Evolutionary conservation across 2,113 vertebrate genomes (phyloP), one percentile per base, ranked within the genome.

Genomic region (Hyaena hyaena): DNA sequence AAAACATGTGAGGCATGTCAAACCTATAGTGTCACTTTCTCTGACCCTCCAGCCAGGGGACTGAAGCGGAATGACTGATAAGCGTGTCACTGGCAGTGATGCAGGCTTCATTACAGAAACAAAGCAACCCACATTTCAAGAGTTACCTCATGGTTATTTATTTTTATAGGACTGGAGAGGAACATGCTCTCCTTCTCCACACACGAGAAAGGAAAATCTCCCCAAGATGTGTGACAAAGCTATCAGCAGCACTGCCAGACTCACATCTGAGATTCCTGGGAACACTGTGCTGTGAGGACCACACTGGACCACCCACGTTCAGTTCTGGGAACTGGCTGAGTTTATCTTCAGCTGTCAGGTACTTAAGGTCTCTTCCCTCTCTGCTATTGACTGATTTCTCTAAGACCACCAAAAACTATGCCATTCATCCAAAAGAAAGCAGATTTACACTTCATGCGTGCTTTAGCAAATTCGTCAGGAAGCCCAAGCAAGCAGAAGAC

Each of bases 391-490:
- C 8, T 45, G 21, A 50, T 85, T 98, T 97, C 95, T 96, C 48
- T 43, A 94, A 95, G 90, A 93, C 33, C 35, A 35, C 81, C 31
- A 26, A 0, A 2, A 45, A 53, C 14, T 82, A 28, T 0, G 0
- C 7, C 39, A 76, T 8, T 63, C 53, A 84, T 31, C 53, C 39
- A 53, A 86, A 88, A 61, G 24, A 85, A 86, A 83, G 24, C 43
- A 92, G 76, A 66, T 84, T 85, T 95, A 96, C 74, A 45, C 9
- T 66, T 94, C 35, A 73, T 28, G n/a, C 7, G 9, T 74, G 88
- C 39, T 76, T 92, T n/a, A 83, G 71, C 80, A 96, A 95, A 95
- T 84, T 93, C 89, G 35, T 55, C 48, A 90, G 89, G 92, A 93
- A 84, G 58, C 26, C 90, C 63, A 90, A 96, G 68, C 16, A 48